Conservation (phyloP, 2,113 vertebrate genomes). For the Lophochroa leadbeateri region DNA sequence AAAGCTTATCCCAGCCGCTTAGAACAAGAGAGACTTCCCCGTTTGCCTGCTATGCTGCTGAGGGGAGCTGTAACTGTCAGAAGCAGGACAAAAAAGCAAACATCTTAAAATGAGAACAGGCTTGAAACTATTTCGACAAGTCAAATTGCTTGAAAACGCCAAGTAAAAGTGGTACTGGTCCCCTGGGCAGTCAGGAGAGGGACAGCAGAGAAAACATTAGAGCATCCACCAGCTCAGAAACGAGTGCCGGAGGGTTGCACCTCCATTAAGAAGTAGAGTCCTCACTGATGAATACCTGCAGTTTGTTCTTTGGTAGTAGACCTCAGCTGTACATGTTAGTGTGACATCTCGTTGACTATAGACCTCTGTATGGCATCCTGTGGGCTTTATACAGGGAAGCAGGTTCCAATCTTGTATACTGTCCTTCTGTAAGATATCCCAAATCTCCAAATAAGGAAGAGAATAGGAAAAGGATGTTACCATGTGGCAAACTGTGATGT, state of each 20-base stretch:
- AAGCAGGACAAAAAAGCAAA: neutral
- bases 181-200: neutral
- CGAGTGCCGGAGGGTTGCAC: fast-evolving
- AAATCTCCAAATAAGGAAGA: neutral
- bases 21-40: neutral
- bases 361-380: neutral
- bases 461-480: neutral
- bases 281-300: neutral
- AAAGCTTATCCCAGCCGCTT: neutral
- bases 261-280: neutral
- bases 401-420: fast-evolving
- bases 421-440: neutral
- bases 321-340: neutral
- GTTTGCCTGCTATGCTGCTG: neutral
- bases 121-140: neutral
- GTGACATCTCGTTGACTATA: neutral
- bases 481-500: neutral
- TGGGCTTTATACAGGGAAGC: neutral
- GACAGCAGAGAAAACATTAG: neutral
- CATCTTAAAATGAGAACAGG: neutral
- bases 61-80: neutral
- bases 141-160: neutral
- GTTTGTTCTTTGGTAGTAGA: neutral
- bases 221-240: neutral
- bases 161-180: neutral